Percentiles rank a stretch among this genome's conserved stretches.
Evolutionary conservation across 2,888 invertebrate species (phyloP).

Genomic region (Romanomermis culicivorax): DNA sequence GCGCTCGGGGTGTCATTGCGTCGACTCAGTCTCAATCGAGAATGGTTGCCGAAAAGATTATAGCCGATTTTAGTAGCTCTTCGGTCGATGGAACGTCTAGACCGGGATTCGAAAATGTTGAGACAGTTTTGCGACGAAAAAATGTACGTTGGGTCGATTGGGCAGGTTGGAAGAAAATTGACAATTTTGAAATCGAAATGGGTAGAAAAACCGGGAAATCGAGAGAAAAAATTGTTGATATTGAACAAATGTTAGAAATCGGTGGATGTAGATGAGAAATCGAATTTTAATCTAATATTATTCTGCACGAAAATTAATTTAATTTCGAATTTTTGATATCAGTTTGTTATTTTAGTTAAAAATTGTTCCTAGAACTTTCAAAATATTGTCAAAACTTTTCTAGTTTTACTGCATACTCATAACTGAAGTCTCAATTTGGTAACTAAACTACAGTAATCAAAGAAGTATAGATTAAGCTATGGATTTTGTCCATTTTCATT

Average conservation of each 20-base stretch:
- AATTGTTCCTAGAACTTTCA: no score
- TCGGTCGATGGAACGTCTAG: neutral
- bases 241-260: neutral
- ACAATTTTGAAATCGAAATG: neutral
- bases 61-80: neutral
- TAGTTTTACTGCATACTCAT: no score
- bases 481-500: no score
- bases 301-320: no score
- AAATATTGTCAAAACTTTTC: no score
- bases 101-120: neutral
- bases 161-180: slow-evolving; percentile 8
- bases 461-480: no score
- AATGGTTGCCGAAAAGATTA: neutral
- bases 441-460: no score
- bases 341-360: no score
- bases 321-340: no score
- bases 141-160: slow-evolving; percentile 7
- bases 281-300: no score
- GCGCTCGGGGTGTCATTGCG: slow-evolving; percentile 9
- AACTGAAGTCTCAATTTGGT: no score
- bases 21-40: slow-evolving; percentile 8
- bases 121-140: neutral
- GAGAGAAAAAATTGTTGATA: slow-evolving; percentile 6
- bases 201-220: slow-evolving; percentile 1
- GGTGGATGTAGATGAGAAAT: no score